A percentile compares a stretch with the other conserved stretches of the same genome.
phyloP scores from a whole-genome alignment of 1,140 invertebrate genomes.

The silkworm (Bombyx mori) region DNA sequence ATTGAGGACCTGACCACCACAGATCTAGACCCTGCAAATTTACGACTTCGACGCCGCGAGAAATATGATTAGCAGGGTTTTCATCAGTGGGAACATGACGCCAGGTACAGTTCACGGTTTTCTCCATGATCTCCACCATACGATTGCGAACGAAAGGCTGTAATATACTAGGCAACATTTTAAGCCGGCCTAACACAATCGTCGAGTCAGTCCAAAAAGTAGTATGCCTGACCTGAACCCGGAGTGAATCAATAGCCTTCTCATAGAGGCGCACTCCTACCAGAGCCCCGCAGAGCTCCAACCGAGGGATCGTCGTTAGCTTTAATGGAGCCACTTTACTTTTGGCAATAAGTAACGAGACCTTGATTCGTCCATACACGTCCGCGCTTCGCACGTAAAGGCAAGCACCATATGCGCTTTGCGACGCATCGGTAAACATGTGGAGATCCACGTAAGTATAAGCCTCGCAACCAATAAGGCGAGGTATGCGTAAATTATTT shows the following conservation, averaged over 20 bases:
- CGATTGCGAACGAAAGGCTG: no score
- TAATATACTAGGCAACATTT: no score
- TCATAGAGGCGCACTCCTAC: no score
- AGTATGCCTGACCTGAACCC: no score
- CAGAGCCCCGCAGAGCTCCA: no score
- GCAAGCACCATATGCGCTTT: constrained; percentile 12
- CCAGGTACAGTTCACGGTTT: constrained; percentile 7
- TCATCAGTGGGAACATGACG: constrained; percentile 7
- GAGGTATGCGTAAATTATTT: no score
- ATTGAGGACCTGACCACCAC: constrained; percentile 16
- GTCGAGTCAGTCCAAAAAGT: no score
- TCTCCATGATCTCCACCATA: background rate
- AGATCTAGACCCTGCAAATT: background rate
- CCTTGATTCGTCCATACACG: no score
- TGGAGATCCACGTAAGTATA: no score
- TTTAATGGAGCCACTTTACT: constrained; percentile 14
- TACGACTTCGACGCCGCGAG: constrained; percentile 6
- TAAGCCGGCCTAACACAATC: no score
- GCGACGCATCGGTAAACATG: constrained; percentile 20
- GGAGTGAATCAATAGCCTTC: no score
- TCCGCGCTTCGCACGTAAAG: constrained; percentile 15
- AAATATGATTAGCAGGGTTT: constrained; percentile 10
- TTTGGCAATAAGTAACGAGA: constrained; percentile 9
- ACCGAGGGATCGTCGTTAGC: constrained; percentile 18
- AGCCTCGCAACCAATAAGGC: no score